These are phyloP conservation scores for Melanotaenia parkinsoni DNA, from an alignment of 2,797 vertebrate genomes.

Conservation along the genomic window DNA sequence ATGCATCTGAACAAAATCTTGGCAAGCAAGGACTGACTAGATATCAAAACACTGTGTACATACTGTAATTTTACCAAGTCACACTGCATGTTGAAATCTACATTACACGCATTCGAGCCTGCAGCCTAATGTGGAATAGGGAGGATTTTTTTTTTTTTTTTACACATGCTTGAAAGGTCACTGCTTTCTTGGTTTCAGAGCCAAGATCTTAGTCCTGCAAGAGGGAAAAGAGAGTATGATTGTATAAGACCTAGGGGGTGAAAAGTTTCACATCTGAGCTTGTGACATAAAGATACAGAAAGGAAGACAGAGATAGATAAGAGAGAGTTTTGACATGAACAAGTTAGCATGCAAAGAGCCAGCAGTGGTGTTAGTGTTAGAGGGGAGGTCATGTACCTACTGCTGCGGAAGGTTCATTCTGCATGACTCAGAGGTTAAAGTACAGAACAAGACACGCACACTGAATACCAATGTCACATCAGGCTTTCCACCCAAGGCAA, in stretches of 20 bases:
- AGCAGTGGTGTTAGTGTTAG: slow-evolving; percentile 61
- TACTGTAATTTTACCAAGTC: slow-evolving; percentile 16
- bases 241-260: slow-evolving; percentile 58
- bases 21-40: too few species aligned
- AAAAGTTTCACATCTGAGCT: slow-evolving; percentile 45
- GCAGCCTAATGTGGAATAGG: slow-evolving; percentile 40
- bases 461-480: slow-evolving; percentile 61
- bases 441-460: slow-evolving; percentile 37
- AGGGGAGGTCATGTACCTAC: slow-evolving; percentile 74
- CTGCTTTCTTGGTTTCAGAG: slow-evolving; percentile 49
- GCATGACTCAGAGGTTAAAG: slow-evolving; percentile 63
- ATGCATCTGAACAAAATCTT: neutral
- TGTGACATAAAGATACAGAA: slow-evolving; percentile 37
- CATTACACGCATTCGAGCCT: slow-evolving; percentile 44
- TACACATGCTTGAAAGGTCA: slow-evolving; percentile 66
- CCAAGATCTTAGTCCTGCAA: slow-evolving; percentile 37
- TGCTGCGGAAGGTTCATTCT: slow-evolving; percentile 59
- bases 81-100: slow-evolving; percentile 29
- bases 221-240: slow-evolving; percentile 54
- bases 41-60: slow-evolving; percentile 3
- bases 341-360: slow-evolving; percentile 65
- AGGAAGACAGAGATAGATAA: slow-evolving; percentile 29
- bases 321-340: slow-evolving; percentile 63
- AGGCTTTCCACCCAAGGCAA: slow-evolving; percentile 41
- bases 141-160: slow-evolving; percentile 45